These are phyloP conservation scores for Petaurus breviceps DNA, from an alignment of 2,113 vertebrate species.

Conservation along the genomic window DNA sequence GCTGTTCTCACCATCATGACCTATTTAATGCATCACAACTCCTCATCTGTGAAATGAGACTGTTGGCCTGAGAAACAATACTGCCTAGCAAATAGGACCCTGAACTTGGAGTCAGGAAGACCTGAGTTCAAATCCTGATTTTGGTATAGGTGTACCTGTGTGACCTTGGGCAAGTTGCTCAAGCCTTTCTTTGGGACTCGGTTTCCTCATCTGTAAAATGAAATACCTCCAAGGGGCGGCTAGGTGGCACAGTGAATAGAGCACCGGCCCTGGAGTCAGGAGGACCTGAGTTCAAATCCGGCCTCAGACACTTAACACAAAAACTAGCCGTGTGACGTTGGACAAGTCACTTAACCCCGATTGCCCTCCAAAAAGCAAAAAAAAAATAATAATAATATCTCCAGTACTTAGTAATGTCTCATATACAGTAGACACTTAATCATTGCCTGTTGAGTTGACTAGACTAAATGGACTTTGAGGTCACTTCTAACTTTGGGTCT, in stretches of 20 bases:
- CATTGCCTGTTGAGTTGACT: neutral
- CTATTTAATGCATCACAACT: neutral
- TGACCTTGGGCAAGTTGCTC: neutral
- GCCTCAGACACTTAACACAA: no score
- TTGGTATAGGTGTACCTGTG: neutral
- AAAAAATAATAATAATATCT: no score
- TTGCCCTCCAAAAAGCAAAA: no score
- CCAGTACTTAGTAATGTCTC: neutral
- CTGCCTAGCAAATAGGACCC: no score
- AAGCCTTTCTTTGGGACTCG: neutral
- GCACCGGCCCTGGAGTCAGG: no score
- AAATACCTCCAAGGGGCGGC: no score
- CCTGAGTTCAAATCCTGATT: neutral
- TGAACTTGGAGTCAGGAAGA: no score
- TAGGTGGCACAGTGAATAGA: no score
- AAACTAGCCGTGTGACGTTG: no score
- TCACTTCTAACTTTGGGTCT: neutral
- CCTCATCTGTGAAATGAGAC: neutral
- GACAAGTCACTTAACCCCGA: no score
- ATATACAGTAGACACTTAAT: neutral
- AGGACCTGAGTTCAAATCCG: no score
- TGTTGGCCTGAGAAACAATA: neutral
- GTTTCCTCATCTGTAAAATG: neutral
- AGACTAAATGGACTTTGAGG: neutral
- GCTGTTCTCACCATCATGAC: neutral